Conservation (phyloP, 2,888 invertebrate genomes). For the Acrobasis repandana region DNA sequence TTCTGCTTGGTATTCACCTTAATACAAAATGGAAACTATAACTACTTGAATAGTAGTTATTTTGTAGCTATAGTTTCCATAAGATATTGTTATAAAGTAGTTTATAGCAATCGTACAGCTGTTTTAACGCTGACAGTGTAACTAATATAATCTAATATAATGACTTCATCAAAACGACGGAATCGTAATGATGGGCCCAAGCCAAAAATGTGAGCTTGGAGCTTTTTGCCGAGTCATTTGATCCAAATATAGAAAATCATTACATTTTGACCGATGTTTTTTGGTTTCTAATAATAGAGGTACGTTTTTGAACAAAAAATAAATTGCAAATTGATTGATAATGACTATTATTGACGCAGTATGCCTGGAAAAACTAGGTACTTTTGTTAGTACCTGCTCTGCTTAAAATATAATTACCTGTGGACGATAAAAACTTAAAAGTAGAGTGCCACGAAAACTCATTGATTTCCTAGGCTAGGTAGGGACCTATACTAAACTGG, state of each 20-base stretch:
- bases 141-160: slow-evolving; percentile 2
- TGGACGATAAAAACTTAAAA: neutral
- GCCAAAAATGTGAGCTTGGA: slow-evolving; percentile 8
- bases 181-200: slow-evolving; percentile 6
- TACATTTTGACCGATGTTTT: slow-evolving; percentile 12
- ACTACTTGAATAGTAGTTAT: no score
- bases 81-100: no score
- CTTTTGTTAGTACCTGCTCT: no score
- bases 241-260: slow-evolving; percentile 15
- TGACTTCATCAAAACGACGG: neutral
- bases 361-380: neutral
- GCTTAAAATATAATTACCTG: neutral
- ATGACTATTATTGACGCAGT: slow-evolving; percentile 7
- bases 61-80: no score
- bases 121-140: neutral
- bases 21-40: no score
- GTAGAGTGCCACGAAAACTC: no score
- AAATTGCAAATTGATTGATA: slow-evolving; percentile 1
- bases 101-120: no score
- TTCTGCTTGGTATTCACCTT: no score
- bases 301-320: slow-evolving; percentile 2
- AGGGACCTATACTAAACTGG: no score
- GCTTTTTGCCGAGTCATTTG: slow-evolving; percentile 11
- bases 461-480: no score
- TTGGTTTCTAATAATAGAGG: slow-evolving; percentile 11